phyloP scores from a whole-genome alignment of 1,140 invertebrate species.

The Saccostrea cuccullata region DNA sequence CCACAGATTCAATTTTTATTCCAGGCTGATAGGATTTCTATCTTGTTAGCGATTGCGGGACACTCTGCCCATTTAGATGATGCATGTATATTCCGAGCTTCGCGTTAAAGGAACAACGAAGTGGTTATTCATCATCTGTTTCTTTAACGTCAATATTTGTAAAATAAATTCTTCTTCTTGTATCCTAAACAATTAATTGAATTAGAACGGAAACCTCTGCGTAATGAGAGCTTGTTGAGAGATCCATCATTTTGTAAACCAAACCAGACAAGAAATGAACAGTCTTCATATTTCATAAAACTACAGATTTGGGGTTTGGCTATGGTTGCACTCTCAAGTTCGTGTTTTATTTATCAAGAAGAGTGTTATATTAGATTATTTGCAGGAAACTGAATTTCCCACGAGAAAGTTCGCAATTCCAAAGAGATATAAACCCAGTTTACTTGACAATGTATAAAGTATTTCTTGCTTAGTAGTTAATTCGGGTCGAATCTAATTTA shows the following conservation, averaged over 20 bases:
- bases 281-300: background rate
- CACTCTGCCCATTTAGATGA: background rate
- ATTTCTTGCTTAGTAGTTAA: no score
- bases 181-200: constrained; percentile 16
- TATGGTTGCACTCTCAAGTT: background rate
- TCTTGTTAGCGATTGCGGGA: background rate
- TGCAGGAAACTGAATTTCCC: no score
- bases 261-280: background rate
- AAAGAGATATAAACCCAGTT: no score
- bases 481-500: no score
- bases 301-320: background rate
- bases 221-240: background rate
- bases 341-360: no score
- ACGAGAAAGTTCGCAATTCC: no score
- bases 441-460: no score
- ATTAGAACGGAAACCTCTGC: background rate
- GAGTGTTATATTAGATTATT: no score
- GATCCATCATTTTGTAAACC: background rate
- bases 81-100: background rate
- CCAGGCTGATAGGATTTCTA: background rate
- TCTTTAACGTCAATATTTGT: background rate
- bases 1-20: no score
- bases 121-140: background rate
- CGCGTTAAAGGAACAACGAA: background rate
- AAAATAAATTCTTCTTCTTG: background rate